Percentiles rank a stretch among this genome's conserved stretches.
These are phyloP conservation scores for Tangara arthus DNA, from an alignment of 2,797 vertebrate genomes.

Conservation along the genomic window DNA sequence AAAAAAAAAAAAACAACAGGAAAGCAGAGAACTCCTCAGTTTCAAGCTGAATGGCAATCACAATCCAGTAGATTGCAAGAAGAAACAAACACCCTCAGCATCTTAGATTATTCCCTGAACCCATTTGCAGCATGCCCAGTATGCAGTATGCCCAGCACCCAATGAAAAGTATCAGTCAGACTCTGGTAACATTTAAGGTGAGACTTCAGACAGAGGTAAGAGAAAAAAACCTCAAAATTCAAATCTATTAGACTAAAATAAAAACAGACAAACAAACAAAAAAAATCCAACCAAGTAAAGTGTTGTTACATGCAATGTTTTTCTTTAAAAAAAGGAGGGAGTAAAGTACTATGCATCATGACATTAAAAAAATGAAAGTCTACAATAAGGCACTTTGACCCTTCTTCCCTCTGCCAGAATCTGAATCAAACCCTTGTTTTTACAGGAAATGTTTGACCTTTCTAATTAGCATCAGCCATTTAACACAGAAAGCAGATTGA, in stretches of 20 bases:
- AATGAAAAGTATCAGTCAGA: not conserved
- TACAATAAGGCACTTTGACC: not conserved
- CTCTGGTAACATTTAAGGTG: not conserved
- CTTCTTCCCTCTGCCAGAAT: not conserved
- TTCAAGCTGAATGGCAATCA: not conserved
- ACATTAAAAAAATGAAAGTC: not conserved
- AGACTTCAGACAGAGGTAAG: not conserved
- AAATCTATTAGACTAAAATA: not conserved
- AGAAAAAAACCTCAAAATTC: not conserved
- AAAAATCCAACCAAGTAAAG: not conserved
- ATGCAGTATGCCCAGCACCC: not conserved
- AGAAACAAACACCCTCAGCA: not conserved
- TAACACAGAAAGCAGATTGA: not conserved
- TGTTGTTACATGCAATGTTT: accelerated
- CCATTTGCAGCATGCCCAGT: not conserved
- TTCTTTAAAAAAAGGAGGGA: not conserved
- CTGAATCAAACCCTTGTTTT: not conserved
- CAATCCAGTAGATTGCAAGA: not conserved
- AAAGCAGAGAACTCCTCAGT: not conserved
- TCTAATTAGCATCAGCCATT: not conserved
- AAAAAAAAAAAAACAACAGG: not conserved
- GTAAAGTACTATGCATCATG: not conserved
- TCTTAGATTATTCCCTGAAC: not conserved
- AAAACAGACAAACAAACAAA: too few relatives aligned
- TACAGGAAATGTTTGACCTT: not conserved